These are phyloP conservation scores for Gymnothorax reevesii DNA, from an alignment of 2,797 vertebrate species.

Conservation along the genomic window DNA sequence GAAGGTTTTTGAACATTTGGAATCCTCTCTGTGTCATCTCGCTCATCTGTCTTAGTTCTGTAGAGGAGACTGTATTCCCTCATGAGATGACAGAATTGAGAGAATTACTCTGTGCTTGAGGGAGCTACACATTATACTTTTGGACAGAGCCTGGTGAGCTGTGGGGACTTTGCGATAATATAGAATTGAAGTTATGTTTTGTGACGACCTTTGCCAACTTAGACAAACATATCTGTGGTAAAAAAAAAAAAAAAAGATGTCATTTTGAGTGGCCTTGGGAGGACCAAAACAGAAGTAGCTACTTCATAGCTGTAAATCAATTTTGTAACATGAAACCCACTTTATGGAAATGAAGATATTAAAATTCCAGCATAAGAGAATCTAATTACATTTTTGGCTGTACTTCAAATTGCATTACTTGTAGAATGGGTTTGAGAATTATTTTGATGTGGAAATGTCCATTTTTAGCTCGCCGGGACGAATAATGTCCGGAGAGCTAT, in stretches of 20 bases:
- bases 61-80: background rate
- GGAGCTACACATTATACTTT: constrained; percentile 1
- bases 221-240: background rate
- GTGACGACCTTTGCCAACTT: background rate
- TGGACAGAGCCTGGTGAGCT: background rate
- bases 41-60: background rate
- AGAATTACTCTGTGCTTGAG: background rate
- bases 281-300: background rate
- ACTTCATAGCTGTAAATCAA: background rate
- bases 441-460: background rate
- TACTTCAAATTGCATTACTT: background rate
- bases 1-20: too few relatives aligned
- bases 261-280: background rate
- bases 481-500: too few relatives aligned
- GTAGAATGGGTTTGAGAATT: background rate
- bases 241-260: background rate
- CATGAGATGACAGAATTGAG: background rate
- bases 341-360: background rate
- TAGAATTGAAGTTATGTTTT: background rate
- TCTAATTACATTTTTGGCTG: background rate
- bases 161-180: background rate
- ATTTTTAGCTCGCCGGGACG: too few relatives aligned
- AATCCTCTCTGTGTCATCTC: background rate
- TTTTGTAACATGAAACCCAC: background rate
- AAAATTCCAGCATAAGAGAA: background rate